Evolutionary conservation across 2,888 invertebrate species (phyloP).

Genomic region (Eledona agricola): DNA sequence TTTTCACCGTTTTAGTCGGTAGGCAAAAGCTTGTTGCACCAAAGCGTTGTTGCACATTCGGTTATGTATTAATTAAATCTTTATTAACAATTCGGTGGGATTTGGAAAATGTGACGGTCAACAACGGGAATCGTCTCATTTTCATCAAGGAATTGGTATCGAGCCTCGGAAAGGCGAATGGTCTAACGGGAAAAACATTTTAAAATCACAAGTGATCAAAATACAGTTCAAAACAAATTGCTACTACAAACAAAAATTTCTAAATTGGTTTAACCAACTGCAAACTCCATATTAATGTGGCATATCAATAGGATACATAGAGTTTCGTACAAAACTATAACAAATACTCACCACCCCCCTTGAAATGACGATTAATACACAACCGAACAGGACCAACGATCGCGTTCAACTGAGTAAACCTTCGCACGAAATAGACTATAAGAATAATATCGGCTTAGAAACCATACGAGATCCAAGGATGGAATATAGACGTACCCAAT

Average conservation of each 20-base stretch:
- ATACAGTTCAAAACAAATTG: too few relatives aligned
- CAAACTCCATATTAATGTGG: conserved; percentile 59
- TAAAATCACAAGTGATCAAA: too few relatives aligned
- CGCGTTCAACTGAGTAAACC: conserved; percentile 18
- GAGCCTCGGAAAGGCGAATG: too few relatives aligned
- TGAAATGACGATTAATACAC: conserved; percentile 12
- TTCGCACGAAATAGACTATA: conserved; percentile 5
- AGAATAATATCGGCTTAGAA: conserved; percentile 36
- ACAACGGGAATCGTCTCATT: too few relatives aligned
- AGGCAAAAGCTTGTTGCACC: conserved; percentile 52
- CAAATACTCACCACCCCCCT: conserved; percentile 22
- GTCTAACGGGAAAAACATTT: too few relatives aligned
- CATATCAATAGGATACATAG: conserved; percentile 50
- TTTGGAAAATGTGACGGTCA: conserved; percentile 20
- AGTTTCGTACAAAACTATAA: conserved; percentile 1
- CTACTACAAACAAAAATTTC: conserved; percentile 42
- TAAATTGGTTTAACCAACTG: conserved; percentile 53
- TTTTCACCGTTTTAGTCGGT: conserved; percentile 44
- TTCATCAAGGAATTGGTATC: too few relatives aligned
- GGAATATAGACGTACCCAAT: too few relatives aligned
- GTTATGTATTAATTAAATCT: conserved; percentile 20
- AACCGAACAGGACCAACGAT: conserved; percentile 11
- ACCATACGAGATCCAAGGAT: conserved; percentile 43
- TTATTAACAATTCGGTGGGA: conserved; percentile 29
- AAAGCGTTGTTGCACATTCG: conserved; percentile 55